Conservation (phyloP, 2,888 invertebrate species). For the Rugalucina vietnamica region DNA sequence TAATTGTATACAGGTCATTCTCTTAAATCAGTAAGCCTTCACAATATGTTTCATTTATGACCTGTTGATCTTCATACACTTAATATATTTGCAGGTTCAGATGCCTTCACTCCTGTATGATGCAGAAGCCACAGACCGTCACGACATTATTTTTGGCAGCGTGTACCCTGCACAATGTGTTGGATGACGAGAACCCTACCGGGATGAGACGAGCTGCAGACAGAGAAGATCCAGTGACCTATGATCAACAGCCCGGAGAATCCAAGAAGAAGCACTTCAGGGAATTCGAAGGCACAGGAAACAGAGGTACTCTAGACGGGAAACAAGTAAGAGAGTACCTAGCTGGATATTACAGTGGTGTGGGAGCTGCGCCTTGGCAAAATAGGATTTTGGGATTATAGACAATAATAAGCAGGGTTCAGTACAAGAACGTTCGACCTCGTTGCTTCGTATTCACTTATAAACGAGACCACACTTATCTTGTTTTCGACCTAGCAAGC, state of each 20-base stretch:
- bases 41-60: neutral
- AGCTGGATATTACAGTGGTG: slow-evolving; percentile 12
- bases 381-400: slow-evolving; percentile 16
- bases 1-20: too few relatives aligned
- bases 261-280: neutral
- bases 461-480: too few relatives aligned
- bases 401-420: too few relatives aligned
- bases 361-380: slow-evolving; percentile 27
- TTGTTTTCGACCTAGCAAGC: too few relatives aligned
- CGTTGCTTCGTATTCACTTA: too few relatives aligned
- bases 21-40: neutral
- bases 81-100: slow-evolving; percentile 4
- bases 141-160: slow-evolving; percentile 13
- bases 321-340: slow-evolving; percentile 23
- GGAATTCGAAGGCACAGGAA: neutral
- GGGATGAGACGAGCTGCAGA: slow-evolving; percentile 22
- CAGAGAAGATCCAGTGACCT: slow-evolving; percentile 20
- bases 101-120: slow-evolving; percentile 24
- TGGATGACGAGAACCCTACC: slow-evolving; percentile 20
- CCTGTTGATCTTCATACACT: too few relatives aligned
- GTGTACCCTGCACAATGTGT: slow-evolving; percentile 22
- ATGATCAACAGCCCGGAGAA: neutral
- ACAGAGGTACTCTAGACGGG: slow-evolving; percentile 1
- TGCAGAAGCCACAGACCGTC: slow-evolving; percentile 23
- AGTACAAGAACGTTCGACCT: too few relatives aligned